phyloP scores from a whole-genome alignment of 1,140 invertebrate species.

The Bombus balteatus region DNA sequence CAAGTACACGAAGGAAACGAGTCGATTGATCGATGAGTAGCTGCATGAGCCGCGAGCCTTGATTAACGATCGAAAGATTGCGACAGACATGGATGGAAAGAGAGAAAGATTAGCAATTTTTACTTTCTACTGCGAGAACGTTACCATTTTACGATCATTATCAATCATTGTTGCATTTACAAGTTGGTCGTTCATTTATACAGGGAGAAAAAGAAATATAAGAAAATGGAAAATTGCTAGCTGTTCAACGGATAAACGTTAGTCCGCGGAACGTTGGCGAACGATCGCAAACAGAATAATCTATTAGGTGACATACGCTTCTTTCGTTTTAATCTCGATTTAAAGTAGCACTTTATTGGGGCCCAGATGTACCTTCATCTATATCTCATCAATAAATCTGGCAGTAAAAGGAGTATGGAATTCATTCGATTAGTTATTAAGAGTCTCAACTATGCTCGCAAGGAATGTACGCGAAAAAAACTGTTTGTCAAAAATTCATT shows the following conservation, averaged over 20 bases:
- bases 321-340: conserved; percentile 51
- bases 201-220: neutral
- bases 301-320: conserved; percentile 47
- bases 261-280: conserved; percentile 34
- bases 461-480: neutral
- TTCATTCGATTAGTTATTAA: conserved; percentile 61
- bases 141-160: conserved; percentile 28
- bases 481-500: neutral
- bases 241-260: neutral
- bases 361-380: conserved; percentile 58
- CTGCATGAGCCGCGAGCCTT: neutral
- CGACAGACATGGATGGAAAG: neutral
- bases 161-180: conserved; percentile 54
- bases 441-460: neutral
- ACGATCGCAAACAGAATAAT: conserved; percentile 36
- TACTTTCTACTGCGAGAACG: conserved; percentile 10
- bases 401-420: conserved; percentile 58
- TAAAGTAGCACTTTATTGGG: conserved; percentile 54
- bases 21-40: no score
- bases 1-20: neutral
- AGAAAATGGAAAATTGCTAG: neutral
- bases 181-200: conserved; percentile 12
- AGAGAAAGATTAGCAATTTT: neutral
- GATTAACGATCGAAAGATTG: neutral
- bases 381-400: conserved; percentile 68